Evolutionary conservation across 1,140 invertebrate species (phyloP).

Genomic region (Leptopilina clavipes): DNA sequence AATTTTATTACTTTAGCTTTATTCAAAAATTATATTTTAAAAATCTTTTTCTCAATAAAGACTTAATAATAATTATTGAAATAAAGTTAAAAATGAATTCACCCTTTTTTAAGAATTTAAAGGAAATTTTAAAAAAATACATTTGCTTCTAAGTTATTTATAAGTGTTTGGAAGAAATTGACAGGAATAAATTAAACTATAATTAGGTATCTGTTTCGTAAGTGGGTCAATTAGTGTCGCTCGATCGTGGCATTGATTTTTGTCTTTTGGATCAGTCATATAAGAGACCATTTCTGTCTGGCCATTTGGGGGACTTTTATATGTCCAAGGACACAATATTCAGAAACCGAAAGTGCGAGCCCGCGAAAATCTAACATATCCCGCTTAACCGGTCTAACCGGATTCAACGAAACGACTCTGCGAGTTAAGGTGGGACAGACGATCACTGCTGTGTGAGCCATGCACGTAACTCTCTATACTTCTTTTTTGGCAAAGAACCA

Average conservation of each 20-base stretch:
- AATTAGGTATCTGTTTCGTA: slow-evolving; percentile 14
- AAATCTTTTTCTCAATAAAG: too few relatives aligned
- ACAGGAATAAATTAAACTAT: slow-evolving; percentile 4
- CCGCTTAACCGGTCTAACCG: slow-evolving; percentile 75
- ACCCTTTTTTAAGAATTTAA: too few relatives aligned
- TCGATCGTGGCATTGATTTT: slow-evolving; percentile 20
- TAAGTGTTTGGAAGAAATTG: background rate
- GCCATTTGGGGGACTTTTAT: slow-evolving; percentile 57
- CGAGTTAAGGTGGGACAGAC: slow-evolving; percentile 59
- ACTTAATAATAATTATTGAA: too few relatives aligned
- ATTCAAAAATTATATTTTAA: too few relatives aligned
- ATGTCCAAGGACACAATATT: slow-evolving; percentile 73
- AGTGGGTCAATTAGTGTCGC: slow-evolving; percentile 27
- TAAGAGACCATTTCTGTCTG: slow-evolving; percentile 57
- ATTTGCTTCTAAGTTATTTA: background rate
- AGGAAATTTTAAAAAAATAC: too few relatives aligned
- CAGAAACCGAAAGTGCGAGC: slow-evolving; percentile 76
- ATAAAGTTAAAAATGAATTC: too few relatives aligned
- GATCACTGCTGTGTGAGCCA: slow-evolving; percentile 63
- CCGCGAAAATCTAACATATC: slow-evolving; percentile 76
- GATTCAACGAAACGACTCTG: slow-evolving; percentile 70
- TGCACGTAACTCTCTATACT: slow-evolving; percentile 70
- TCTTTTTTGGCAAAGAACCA: slow-evolving; percentile 66
- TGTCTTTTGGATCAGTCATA: slow-evolving; percentile 30
- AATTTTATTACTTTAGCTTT: too few relatives aligned